phyloP scores from a whole-genome alignment of 2,888 invertebrate genomes.

The Heliconius ethilla region DNA sequence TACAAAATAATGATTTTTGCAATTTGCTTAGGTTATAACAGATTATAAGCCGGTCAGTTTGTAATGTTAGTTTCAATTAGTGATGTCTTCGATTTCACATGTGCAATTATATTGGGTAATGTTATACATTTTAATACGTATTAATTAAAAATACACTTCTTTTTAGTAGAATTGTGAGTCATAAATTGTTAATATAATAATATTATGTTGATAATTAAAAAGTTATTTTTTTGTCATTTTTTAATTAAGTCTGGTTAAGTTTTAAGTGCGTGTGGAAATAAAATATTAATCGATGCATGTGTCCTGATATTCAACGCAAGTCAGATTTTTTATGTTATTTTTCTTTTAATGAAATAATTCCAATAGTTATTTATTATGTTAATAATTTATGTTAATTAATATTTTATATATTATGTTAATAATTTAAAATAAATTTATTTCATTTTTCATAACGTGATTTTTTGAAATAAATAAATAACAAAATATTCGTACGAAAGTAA shows the following conservation, averaged over 20 bases:
- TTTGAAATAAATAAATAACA: not conserved
- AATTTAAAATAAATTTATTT: not conserved
- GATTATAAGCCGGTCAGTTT: constrained; percentile 6
- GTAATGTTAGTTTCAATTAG: not conserved
- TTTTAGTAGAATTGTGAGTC: constrained; percentile 5
- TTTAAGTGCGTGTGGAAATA: not conserved
- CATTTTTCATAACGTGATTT: not conserved
- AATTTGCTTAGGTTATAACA: constrained; percentile 1
- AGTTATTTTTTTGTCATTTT: not conserved
- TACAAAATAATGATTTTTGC: not conserved
- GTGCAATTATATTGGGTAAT: not conserved
- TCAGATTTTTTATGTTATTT: too few relatives aligned
- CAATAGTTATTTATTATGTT: too few relatives aligned
- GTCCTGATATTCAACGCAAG: too few relatives aligned
- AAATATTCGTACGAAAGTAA: not conserved
- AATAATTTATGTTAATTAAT: too few relatives aligned
- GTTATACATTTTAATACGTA: constrained; percentile 4
- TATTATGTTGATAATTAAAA: not conserved
- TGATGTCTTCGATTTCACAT: constrained; percentile 3
- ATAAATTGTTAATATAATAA: not conserved
- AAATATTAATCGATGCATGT: too few relatives aligned
- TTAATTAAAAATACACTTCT: constrained; percentile 1
- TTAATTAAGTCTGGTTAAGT: not conserved
- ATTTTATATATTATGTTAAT: too few relatives aligned
- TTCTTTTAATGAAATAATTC: too few relatives aligned